Conservation (phyloP, 2,888 invertebrate genomes). For the Vannuccia rotundouncinata region DNA sequence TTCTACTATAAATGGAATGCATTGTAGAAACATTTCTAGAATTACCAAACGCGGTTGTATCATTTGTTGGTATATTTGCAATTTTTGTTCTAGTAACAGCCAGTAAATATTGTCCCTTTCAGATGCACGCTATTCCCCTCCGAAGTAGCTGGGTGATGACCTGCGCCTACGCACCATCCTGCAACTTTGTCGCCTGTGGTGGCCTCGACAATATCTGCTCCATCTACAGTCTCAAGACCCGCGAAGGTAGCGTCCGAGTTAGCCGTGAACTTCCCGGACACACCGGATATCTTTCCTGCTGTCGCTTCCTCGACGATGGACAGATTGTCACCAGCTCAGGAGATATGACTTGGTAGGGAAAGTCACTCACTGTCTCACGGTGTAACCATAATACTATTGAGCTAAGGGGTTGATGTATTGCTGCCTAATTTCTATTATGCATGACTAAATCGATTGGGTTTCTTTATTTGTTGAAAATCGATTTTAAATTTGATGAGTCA, state of each 20-base stretch:
- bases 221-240: constrained; percentile 63
- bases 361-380: neutral
- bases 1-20: too few relatives aligned
- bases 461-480: too few relatives aligned
- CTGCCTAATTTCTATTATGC: too few relatives aligned
- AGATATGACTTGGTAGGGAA: constrained; percentile 85
- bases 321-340: constrained; percentile 61
- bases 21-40: too few relatives aligned
- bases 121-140: constrained; percentile 90
- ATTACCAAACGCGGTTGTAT: too few relatives aligned
- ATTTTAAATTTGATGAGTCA: too few relatives aligned
- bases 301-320: constrained; percentile 98
- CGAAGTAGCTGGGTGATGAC: constrained; percentile 99
- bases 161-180: constrained; percentile 62
- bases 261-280: constrained; percentile 98
- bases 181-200: constrained; percentile 97
- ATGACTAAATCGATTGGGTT: too few relatives aligned
- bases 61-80: too few relatives aligned
- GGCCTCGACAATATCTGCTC: constrained; percentile 99
- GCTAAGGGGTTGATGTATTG: too few relatives aligned
- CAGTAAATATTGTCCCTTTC: constrained; percentile 30
- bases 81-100: too few relatives aligned
- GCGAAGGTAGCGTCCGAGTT: constrained; percentile 91
- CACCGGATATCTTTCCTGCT: constrained; percentile 97
- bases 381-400: neutral